Percentiles rank a stretch among this genome's conserved stretches.
Evolutionary conservation across 2,797 vertebrate species (phyloP).

Genomic region (Falco berigora): DNA sequence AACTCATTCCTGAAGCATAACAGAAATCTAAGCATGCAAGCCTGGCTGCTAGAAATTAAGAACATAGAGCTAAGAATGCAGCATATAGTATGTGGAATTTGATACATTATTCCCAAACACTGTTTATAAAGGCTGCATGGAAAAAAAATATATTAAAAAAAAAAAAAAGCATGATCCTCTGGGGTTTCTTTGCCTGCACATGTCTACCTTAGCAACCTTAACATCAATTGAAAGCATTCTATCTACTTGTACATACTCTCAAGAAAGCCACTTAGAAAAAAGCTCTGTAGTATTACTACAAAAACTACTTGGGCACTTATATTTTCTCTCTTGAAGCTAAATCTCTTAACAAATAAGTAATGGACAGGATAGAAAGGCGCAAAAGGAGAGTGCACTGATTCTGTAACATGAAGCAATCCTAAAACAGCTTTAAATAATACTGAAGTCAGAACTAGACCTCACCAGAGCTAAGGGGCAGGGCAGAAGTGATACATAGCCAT

Average conservation of each 20-base stretch:
- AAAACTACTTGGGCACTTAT: not conserved
- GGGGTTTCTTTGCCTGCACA: not conserved
- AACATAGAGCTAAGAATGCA: not conserved
- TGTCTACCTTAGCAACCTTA: not conserved
- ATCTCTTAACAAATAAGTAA: not conserved
- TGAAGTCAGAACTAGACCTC: not conserved
- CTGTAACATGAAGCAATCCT: not conserved
- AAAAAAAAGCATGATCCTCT: not conserved
- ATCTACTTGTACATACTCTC: too few species aligned
- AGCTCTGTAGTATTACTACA: not conserved
- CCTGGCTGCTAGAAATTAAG: not conserved
- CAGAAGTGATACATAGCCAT: not conserved
- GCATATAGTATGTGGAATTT: not conserved
- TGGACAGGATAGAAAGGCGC: not conserved
- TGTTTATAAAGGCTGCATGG: not conserved
- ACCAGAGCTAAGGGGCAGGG: too few species aligned
- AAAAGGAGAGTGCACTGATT: not conserved
- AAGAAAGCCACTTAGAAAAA: not conserved
- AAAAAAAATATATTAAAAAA: not conserved
- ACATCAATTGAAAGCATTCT: not conserved
- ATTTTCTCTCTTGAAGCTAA: not conserved
- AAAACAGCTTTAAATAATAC: not conserved
- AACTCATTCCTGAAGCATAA: not conserved
- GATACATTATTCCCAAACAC: not conserved
- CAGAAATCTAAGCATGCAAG: not conserved